Percentiles rank a stretch among this genome's conserved stretches.
Evolutionary conservation across 2,113 vertebrate species (phyloP).

Genomic region (Perca fluviatilis): DNA sequence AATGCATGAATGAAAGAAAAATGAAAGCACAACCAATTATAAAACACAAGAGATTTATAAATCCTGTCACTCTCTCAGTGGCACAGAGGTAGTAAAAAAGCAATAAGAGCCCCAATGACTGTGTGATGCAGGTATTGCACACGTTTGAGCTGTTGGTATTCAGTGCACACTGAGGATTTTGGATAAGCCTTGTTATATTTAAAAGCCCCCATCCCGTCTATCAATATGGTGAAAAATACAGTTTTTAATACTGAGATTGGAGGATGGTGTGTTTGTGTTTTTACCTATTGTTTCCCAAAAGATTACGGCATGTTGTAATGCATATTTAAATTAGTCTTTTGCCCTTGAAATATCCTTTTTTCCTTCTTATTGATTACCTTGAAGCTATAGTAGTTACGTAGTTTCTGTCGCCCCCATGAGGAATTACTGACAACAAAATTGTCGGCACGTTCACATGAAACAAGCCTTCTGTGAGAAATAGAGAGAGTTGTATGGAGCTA

Average conservation of each 20-base stretch:
- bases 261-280: not conserved
- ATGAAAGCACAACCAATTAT: not conserved
- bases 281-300: not conserved
- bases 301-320: not conserved
- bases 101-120: not conserved
- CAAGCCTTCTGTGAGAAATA: too few species aligned
- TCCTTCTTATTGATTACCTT: not conserved
- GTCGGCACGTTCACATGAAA: too few species aligned
- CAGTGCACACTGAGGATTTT: not conserved
- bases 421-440: too few species aligned
- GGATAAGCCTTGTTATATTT: not conserved
- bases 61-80: not conserved
- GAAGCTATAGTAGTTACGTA: too few species aligned
- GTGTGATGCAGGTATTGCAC: not conserved
- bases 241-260: not conserved
- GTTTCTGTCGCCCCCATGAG: too few species aligned
- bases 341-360: not conserved
- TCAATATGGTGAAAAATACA: not conserved
- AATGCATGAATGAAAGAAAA: not conserved
- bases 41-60: not conserved
- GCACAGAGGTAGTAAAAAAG: not conserved
- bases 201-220: not conserved
- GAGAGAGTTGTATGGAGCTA: too few species aligned
- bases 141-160: not conserved
- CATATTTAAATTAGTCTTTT: too few species aligned